Conservation (phyloP, 35 echinoderm and acorn worm species). For the Anneissia japonica region DNA sequence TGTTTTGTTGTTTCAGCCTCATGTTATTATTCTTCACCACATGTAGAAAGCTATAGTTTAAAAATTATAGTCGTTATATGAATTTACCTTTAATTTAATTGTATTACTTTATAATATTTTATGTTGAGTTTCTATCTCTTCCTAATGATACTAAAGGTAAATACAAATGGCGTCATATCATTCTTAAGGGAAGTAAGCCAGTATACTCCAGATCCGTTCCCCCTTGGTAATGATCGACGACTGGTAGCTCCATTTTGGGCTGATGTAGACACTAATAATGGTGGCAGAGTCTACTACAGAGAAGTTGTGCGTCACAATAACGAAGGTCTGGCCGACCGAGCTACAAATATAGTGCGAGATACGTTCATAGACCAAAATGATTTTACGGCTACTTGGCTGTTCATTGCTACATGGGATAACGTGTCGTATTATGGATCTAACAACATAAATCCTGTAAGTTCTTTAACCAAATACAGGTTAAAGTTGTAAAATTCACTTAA, state of each 20-base stretch:
- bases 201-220: neutral
- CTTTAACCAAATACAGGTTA: no score
- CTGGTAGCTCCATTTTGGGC: neutral
- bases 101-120: neutral
- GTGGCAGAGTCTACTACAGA: neutral
- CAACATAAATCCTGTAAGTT: no score
- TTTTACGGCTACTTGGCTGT: slow-evolving; percentile 40
- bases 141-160: neutral
- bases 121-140: neutral
- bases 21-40: no score
- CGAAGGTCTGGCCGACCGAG: neutral
- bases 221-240: neutral
- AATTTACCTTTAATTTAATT: neutral
- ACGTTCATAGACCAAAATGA: slow-evolving; percentile 36
- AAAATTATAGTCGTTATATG: no score
- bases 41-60: no score
- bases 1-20: no score
- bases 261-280: neutral
- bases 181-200: neutral
- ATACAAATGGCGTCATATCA: neutral
- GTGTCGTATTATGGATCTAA: slow-evolving; percentile 85
- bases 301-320: neutral
- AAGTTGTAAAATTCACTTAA: no score
- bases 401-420: slow-evolving; percentile 67
- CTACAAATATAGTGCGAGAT: slow-evolving; percentile 40